These are phyloP conservation scores for Micrasema longulum DNA, from an alignment of 1,140 invertebrate species.

Conservation along the genomic window DNA sequence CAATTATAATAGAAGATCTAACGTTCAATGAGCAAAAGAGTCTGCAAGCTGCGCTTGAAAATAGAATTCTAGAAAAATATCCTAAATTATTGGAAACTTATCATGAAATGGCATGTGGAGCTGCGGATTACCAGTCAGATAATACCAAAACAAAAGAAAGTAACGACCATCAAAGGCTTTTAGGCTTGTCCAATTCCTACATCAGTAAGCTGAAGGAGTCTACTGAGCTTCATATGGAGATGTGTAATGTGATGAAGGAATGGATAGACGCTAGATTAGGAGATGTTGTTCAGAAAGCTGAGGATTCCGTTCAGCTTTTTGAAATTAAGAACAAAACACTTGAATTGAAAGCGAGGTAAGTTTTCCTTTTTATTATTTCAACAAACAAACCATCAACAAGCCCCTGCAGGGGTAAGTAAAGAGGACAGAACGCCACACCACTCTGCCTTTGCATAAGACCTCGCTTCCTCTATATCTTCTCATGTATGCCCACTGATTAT, in stretches of 20 bases:
- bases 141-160: neutral
- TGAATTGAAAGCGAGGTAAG: conserved; percentile 36
- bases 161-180: conserved; percentile 4
- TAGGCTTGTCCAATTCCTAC: conserved; percentile 14
- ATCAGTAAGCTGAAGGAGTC: neutral
- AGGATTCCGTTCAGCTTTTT: conserved; percentile 6
- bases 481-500: no score
- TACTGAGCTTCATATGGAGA: neutral
- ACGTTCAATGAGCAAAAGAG: conserved; percentile 28
- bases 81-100: conserved; percentile 18
- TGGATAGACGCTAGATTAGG: conserved; percentile 15
- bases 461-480: no score
- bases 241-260: conserved; percentile 5
- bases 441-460: no score
- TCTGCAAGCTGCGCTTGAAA: conserved; percentile 15
- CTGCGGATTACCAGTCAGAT: neutral
- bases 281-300: conserved; percentile 3
- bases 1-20: conserved; percentile 23
- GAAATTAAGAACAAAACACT: conserved; percentile 23
- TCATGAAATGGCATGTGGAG: neutral
- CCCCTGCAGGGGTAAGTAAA: no score
- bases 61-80: conserved; percentile 21
- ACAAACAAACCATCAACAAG: no score
- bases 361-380: no score
- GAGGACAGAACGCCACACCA: no score